A percentile compares a stretch with the other conserved stretches of the same genome.
Evolutionary conservation across 2,797 vertebrate species (phyloP).

Genomic region (Scomberomorus guttatus): DNA sequence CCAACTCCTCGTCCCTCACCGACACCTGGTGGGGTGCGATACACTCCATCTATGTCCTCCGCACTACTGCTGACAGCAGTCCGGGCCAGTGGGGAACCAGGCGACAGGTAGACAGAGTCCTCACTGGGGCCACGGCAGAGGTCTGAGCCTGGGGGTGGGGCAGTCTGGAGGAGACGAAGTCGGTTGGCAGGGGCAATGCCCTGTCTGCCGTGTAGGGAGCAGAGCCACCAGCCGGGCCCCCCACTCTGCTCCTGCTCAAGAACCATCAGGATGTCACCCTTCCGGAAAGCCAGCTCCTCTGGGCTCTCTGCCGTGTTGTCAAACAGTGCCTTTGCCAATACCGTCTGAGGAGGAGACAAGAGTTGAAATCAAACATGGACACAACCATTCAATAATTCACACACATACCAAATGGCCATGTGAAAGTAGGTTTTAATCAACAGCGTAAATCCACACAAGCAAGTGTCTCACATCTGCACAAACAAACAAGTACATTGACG

Average conservation of each 20-base stretch:
- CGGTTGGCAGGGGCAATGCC: slow-evolving; percentile 94
- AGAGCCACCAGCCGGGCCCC: slow-evolving; percentile 92
- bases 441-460: slow-evolving; percentile 26
- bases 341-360: slow-evolving; percentile 83
- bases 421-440: slow-evolving; percentile 36
- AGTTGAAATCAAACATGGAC: slow-evolving; percentile 11
- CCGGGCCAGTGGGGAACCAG: slow-evolving; percentile 59
- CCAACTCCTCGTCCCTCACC: slow-evolving; percentile 75
- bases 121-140: slow-evolving; percentile 63
- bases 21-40: slow-evolving; percentile 76
- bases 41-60: slow-evolving; percentile 80
- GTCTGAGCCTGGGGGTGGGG: slow-evolving; percentile 63
- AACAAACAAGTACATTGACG: slow-evolving; percentile 70
- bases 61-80: slow-evolving; percentile 52
- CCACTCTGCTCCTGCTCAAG: slow-evolving; percentile 88
- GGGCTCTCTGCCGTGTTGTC: slow-evolving; percentile 94
- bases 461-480: slow-evolving; percentile 41
- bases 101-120: slow-evolving; percentile 82
- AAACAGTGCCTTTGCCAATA: slow-evolving; percentile 93
- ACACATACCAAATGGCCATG: slow-evolving; percentile 6
- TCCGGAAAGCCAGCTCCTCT: slow-evolving; percentile 93
- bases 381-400: slow-evolving; percentile 9
- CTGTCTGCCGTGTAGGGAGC: slow-evolving; percentile 92
- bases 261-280: slow-evolving; percentile 94
- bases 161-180: slow-evolving; percentile 89